Evolutionary conservation across 2,113 vertebrate species (phyloP), one percentile per base, ranked within the genome.

Genomic region (Tragelaphus buxtoni): DNA sequence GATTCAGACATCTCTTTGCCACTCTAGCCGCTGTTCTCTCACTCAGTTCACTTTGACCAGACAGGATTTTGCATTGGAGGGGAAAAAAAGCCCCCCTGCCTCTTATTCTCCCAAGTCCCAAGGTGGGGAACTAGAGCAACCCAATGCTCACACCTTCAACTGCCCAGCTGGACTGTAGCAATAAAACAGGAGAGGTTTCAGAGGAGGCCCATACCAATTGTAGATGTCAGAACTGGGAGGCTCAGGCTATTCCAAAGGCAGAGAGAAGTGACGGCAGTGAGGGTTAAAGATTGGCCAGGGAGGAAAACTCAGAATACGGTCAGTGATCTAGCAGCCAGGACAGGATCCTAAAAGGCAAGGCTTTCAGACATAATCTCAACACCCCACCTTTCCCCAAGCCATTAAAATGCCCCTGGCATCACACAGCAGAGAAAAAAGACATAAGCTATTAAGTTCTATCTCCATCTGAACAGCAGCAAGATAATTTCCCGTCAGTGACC

Each of bases 381-480:
- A 74, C 69, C 22, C 69, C 5, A 20, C 22, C 11, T 30, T 76
- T 81, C 35, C 87, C 79, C 30, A 11, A 79, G 74, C 93, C 79
- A 89, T 89, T 93, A 89, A 95, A 89, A 85, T 7, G 53, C 12
- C 58, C 85, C 77, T 65, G 47, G 95, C 96, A 86, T 63, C 58
- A 51, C 45, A 45, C 1, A 32, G 96, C 89, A 76, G 72, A 90
- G 85, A 95, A 84, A 82, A 89, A 63, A 77, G 61, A 95, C 47
- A 86, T 11, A 83, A 39, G 79, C 93, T 90, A 89, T 95, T 95
- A 95, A 84, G 83, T 96, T 94, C 77, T 16, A 18, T 80, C 95
- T 97, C 96, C 81, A 11, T 95, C 90, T 97, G 85, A 97, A 95
- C 22, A 35, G 65, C 65, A 77, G 76, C 85, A 10, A 12, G 65